phyloP scores from a whole-genome alignment of 2,888 invertebrate species.

The Andrena camellia region DNA sequence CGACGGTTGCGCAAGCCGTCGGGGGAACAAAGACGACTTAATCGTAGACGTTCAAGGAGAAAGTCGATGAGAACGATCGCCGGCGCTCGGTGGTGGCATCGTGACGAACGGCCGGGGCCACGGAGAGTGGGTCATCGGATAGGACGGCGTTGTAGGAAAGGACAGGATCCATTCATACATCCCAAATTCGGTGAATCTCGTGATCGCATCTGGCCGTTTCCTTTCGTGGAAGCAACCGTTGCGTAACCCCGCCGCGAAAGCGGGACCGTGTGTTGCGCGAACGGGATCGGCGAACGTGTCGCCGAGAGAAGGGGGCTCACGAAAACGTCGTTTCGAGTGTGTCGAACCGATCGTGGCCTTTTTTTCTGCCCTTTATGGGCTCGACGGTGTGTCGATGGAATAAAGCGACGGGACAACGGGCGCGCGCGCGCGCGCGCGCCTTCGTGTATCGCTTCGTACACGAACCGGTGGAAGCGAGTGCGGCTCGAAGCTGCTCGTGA shows the following conservation, averaged over 20 bases:
- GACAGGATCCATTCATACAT: constrained; percentile 53
- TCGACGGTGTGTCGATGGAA: constrained; percentile 32
- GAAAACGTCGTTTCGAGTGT: constrained; percentile 54
- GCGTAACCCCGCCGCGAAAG: constrained; percentile 52
- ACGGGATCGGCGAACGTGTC: constrained; percentile 38
- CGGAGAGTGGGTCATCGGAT: constrained; percentile 28
- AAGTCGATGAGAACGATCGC: constrained; percentile 24
- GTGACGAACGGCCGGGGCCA: neutral
- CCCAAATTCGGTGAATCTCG: constrained; percentile 63
- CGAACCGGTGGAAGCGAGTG: constrained; percentile 49
- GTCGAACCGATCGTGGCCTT: constrained; percentile 53
- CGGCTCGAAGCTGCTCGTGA: constrained; percentile 17
- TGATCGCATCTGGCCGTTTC: constrained; percentile 44
- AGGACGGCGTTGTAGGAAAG: constrained; percentile 14
- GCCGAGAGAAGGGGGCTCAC: constrained; percentile 36
- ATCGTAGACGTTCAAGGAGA: constrained; percentile 27
- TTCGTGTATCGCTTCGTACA: constrained; percentile 40
- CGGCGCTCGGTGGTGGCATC: neutral
- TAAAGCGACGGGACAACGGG: constrained; percentile 46
- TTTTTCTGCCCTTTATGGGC: constrained; percentile 47
- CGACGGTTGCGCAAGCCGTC: neutral
- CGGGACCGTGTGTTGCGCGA: constrained; percentile 52
- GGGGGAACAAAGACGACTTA: constrained; percentile 34
- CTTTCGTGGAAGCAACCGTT: constrained; percentile 56
- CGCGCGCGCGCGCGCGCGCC: constrained; percentile 19